phyloP scores from a whole-genome alignment of 2,888 invertebrate genomes.

The Lepidocyrtoides sp. region DNA sequence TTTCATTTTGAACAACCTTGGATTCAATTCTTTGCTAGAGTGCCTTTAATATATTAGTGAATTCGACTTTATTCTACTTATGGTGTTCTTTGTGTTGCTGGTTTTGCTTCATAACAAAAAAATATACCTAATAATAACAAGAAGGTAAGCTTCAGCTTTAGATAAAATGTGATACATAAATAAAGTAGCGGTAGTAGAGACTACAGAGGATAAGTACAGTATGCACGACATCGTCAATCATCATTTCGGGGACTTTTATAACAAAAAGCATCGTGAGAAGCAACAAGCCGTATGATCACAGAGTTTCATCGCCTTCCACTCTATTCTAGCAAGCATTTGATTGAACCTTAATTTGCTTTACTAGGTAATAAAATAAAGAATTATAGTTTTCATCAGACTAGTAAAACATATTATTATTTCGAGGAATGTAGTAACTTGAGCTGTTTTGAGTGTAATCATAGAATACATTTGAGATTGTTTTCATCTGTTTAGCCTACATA shows the following conservation, averaged over 20 bases:
- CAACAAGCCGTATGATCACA: conserved; percentile 19
- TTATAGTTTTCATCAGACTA: conserved; percentile 41
- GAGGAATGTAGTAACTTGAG: neutral
- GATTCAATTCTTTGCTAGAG: no score
- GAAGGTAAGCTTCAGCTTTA: no score
- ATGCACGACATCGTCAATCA: conserved; percentile 37
- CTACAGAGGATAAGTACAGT: neutral
- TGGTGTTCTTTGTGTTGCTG: no score
- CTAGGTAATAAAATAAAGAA: conserved; percentile 50
- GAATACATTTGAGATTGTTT: conserved; percentile 24
- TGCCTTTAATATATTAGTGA: no score
- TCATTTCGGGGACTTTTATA: neutral
- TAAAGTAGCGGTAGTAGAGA: no score
- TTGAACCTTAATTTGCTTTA: conserved; percentile 60
- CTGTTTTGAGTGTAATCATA: conserved; percentile 31
- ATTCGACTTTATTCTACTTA: no score
- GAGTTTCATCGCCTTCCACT: neutral
- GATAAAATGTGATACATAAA: no score
- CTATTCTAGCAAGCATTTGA: conserved; percentile 2
- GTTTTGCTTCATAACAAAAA: conserved; percentile 26
- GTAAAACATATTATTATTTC: conserved; percentile 21
- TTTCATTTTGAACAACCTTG: no score
- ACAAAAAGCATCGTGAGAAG: conserved; percentile 26
- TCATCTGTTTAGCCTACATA: conserved; percentile 27
- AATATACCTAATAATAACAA: neutral